Percentiles rank a stretch among this genome's conserved stretches.
These are phyloP conservation scores for Conus betulinus DNA, from an alignment of 1,140 invertebrate genomes.

Conservation along the genomic window DNA sequence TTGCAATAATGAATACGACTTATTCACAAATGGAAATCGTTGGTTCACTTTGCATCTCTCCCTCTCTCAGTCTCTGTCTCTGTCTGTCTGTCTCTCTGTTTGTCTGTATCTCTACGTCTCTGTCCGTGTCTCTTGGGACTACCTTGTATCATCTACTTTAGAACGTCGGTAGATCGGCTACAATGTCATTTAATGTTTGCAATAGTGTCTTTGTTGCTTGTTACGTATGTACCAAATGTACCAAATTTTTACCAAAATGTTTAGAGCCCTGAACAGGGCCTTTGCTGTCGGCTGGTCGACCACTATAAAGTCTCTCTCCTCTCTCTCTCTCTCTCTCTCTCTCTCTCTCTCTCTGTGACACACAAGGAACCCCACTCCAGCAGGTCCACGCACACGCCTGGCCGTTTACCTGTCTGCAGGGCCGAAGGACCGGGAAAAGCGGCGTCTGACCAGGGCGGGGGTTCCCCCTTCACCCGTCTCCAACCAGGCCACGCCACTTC, in stretches of 20 bases:
- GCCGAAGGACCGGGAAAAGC: conserved; percentile 22
- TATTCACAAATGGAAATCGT: too few relatives aligned
- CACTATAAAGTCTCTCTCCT: background rate
- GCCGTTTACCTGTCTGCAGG: background rate
- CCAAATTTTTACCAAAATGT: too few relatives aligned
- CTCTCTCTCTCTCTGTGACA: background rate
- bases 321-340: background rate
- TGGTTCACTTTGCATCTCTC: too few relatives aligned
- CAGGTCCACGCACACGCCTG: background rate
- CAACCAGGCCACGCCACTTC: conserved; percentile 18
- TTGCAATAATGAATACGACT: too few relatives aligned
- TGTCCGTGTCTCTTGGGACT: background rate
- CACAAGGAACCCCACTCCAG: background rate
- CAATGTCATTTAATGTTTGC: too few relatives aligned
- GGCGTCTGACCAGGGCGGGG: conserved; percentile 20
- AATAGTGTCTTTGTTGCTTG: too few relatives aligned
- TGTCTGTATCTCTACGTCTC: background rate
- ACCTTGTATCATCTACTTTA: too few relatives aligned
- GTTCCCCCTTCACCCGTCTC: conserved; percentile 16
- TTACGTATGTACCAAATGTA: too few relatives aligned
- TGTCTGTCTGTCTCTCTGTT: background rate
- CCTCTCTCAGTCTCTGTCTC: background rate
- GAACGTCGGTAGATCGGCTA: too few relatives aligned
- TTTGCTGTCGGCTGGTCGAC: too few relatives aligned
- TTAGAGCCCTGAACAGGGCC: too few relatives aligned